Base-by-base conservation (phyloP, 2,888 invertebrate species). In the Chrysotoxum bicinctum region DNA sequence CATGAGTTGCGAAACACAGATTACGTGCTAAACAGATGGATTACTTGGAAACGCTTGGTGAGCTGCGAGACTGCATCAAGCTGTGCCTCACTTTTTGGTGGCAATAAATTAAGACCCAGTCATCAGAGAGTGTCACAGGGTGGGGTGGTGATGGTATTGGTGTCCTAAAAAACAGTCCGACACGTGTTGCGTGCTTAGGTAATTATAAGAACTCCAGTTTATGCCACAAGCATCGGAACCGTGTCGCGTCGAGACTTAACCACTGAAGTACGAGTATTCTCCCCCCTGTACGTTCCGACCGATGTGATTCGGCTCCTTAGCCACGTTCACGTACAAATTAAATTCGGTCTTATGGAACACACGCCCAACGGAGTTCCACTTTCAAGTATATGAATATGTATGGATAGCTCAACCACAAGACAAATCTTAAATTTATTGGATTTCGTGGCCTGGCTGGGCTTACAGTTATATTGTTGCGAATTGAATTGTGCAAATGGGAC, bases 391-490 rank as follows among this genome's bases (percentile, higher is more conserved):
- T 4, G 7, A 7, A 26, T 26, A 3, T 26, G 5, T 26, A 3
- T 4, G 26, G 4, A 26, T 21, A 66, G 32, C 32, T 58, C 21
- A 30, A 54, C 56, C 32, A 52, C 66, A 80, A 79, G 75, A 84
- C 84, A 84, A 84, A 84, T 84, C 80, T 79, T 54, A 68, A 84
- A 84, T 84, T 84, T 84, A 84, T 84, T 79, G 79, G 75, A 79
- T 60, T 60, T 79, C 75, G 70, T 56, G 75, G 72, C 32, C 32
- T 66, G 50, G 50, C 14, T 50, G 79, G 58, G 45, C 64, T 60
- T 50, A 60, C 64, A 54, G 54, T 64, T 68, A 56, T 64, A 79
- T 79, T 79, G 79, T 79, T 84, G 74, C 79, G 66, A 74, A 74
- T 70, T 70, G 70, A 75, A 75, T 79, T 79, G 74, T 84, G 79